A percentile compares a stretch with the other conserved stretches of the same genome.
Evolutionary conservation across 2,113 vertebrate genomes (phyloP).

Genomic region (Lepus europaeus): DNA sequence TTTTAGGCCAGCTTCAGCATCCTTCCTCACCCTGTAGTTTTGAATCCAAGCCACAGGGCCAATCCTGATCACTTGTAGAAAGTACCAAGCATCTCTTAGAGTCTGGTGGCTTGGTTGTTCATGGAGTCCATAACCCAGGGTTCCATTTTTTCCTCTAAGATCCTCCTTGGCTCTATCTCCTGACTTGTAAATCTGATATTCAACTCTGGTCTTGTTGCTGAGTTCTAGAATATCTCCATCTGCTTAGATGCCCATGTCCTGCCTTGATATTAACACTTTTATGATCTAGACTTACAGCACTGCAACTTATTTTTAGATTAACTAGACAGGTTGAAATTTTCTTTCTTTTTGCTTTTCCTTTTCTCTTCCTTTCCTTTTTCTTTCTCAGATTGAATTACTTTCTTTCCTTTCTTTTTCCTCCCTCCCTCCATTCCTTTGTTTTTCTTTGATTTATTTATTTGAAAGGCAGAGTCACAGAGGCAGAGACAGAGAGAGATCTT

Average conservation of each 20-base stretch:
- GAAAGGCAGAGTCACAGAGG: no score
- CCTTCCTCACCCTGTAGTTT: not conserved
- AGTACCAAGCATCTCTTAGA: conserved; percentile 3
- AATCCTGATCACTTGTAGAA: not conserved
- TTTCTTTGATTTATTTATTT: no score
- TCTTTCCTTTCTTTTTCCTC: no score
- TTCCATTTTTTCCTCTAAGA: not conserved
- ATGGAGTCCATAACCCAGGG: not conserved
- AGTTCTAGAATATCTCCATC: not conserved
- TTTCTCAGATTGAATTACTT: no score
- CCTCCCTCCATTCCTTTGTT: no score
- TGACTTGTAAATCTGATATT: not conserved
- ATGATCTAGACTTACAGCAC: not conserved
- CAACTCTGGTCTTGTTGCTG: not conserved
- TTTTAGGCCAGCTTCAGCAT: not conserved
- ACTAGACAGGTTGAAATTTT: not conserved
- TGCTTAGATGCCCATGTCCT: not conserved
- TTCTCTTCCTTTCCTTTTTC: no score
- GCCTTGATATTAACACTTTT: not conserved
- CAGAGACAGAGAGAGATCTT: no score
- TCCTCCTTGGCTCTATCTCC: not conserved
- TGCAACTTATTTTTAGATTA: not conserved
- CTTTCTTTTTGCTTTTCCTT: no score
- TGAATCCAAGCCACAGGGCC: not conserved
- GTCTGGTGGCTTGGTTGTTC: not conserved